These are phyloP conservation scores for Pangasius sanitwongsei DNA, from an alignment of 2,797 vertebrate genomes.

Conservation along the genomic window DNA sequence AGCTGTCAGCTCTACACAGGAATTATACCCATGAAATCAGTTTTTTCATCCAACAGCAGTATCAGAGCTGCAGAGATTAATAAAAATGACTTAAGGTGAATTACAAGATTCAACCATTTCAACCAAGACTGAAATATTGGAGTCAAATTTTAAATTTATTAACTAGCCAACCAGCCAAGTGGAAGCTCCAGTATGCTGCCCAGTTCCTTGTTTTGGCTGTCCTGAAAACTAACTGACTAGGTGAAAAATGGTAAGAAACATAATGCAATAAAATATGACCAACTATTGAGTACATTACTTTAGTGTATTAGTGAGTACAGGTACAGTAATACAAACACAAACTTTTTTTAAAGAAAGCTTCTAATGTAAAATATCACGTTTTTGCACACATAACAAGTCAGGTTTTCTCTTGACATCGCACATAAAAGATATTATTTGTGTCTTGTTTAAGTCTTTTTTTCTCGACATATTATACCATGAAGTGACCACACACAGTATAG, in stretches of 20 bases:
- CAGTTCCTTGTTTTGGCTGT: background rate
- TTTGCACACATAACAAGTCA: background rate
- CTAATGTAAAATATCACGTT: background rate
- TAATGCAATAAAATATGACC: background rate
- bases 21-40: background rate
- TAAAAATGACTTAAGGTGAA: background rate
- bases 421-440: background rate
- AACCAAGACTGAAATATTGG: background rate
- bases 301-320: background rate
- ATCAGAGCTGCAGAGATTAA: background rate
- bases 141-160: background rate
- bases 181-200: too few species aligned
- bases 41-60: background rate
- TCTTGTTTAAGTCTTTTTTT: background rate
- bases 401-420: background rate
- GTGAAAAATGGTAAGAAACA: background rate
- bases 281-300: background rate
- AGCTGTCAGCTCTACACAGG: background rate
- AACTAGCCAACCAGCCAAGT: background rate
- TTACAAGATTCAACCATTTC: background rate
- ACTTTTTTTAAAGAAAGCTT: background rate
- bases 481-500: background rate
- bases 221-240: background rate
- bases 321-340: background rate
- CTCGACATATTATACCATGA: background rate